Evolutionary conservation across 2,797 vertebrate genomes (phyloP).

Genomic region (Alfaro cultratus): DNA sequence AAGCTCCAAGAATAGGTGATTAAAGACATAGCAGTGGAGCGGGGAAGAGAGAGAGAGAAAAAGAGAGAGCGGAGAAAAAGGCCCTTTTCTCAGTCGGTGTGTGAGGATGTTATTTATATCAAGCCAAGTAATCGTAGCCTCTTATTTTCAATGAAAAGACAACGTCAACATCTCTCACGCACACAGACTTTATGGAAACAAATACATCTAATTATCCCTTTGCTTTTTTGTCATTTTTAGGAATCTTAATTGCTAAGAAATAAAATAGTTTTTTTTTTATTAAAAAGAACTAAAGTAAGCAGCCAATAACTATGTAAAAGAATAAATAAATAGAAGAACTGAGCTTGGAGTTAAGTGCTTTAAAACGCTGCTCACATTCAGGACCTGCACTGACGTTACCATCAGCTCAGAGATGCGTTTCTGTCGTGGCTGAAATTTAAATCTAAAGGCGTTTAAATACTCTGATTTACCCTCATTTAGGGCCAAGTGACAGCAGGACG

Average conservation of each 20-base stretch:
- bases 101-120: constrained; percentile 35
- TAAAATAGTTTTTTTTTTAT: background rate
- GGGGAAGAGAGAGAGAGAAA: constrained; percentile 26
- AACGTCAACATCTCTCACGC: constrained; percentile 1
- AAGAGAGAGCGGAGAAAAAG: constrained; percentile 23
- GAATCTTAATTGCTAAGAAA: background rate
- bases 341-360: background rate
- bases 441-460: background rate
- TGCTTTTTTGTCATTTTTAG: background rate
- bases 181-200: background rate
- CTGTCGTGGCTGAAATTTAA: background rate
- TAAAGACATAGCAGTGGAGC: constrained; percentile 70
- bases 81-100: constrained; percentile 55
- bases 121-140: constrained; percentile 49
- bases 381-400: background rate
- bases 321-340: background rate
- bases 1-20: constrained; percentile 85
- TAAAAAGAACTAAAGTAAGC: background rate
- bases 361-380: background rate
- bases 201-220: background rate
- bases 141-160: constrained; percentile 54
- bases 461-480: background rate
- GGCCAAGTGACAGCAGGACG: background rate
- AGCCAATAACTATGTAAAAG: background rate
- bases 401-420: background rate